Evolutionary conservation across 2,113 vertebrate species (phyloP).

Genomic region (Dipodomys ordii): DNA sequence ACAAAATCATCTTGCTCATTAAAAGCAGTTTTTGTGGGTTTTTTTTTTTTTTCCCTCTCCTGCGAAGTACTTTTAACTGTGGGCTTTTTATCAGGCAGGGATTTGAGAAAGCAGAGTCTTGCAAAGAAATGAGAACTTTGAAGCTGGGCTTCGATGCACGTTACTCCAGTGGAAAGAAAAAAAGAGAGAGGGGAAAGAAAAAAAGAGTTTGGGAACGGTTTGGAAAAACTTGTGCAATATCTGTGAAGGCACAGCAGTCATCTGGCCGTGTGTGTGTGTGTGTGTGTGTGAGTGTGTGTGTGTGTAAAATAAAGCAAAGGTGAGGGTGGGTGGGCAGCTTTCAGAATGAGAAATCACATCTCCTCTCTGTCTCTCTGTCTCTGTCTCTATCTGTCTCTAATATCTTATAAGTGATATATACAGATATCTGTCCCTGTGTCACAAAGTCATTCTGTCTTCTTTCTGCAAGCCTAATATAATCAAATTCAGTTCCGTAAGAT

Average conservation of each 20-base stretch:
- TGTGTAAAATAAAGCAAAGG: conserved; percentile 62
- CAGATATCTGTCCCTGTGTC: conserved; percentile 70
- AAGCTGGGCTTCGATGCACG: conserved; percentile 41
- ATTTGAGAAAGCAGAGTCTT: conserved; percentile 43
- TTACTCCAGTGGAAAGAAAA: not conserved
- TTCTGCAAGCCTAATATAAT: conserved; percentile 82
- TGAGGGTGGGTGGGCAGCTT: not conserved
- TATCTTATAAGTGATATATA: conserved; percentile 56
- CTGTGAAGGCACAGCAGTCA: not conserved
- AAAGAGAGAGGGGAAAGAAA: too few species aligned
- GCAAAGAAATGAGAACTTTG: conserved; percentile 81
- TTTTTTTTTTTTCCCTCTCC: not conserved
- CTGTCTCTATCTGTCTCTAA: conserved; percentile 39
- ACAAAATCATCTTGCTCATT: conserved; percentile 34
- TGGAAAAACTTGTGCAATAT: conserved; percentile 14
- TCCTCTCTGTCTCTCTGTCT: conserved; percentile 5
- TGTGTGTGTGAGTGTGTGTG: conserved; percentile 43
- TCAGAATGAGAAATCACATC: conserved; percentile 50
- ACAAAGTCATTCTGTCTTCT: conserved; percentile 80
- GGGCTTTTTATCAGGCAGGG: conserved; percentile 37
- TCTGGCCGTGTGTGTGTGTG: conserved; percentile 29
- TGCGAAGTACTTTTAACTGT: conserved; percentile 9
- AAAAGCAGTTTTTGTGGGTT: not conserved
- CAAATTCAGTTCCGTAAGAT: conserved; percentile 86
- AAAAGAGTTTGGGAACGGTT: not conserved